Percentiles rank a stretch among this genome's conserved stretches.
Conservation (phyloP, 1,140 invertebrate species). For the Ceratina australensis region DNA sequence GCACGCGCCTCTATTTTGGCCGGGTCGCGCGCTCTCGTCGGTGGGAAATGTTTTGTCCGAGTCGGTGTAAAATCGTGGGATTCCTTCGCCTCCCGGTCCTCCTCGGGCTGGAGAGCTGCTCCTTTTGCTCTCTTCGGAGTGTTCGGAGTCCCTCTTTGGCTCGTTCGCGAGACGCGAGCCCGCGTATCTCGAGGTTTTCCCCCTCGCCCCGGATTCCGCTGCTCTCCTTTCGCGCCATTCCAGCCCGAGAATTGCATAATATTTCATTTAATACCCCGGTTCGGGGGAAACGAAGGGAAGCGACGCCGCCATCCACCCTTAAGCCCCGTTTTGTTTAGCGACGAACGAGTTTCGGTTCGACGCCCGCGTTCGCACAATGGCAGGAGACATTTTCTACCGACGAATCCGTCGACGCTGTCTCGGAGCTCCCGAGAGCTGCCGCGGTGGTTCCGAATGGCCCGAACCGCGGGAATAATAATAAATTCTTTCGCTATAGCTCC, state of each 20-base stretch:
- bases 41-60: constrained; percentile 52
- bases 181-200: neutral
- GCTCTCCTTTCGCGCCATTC: neutral
- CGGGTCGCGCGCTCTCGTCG: constrained; percentile 3
- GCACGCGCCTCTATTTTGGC: constrained; percentile 59
- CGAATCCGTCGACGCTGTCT: neutral
- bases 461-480: constrained; percentile 13
- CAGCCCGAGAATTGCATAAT: constrained; percentile 46
- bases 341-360: neutral
- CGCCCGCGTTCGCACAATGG: neutral
- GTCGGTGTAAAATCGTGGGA: constrained; percentile 54
- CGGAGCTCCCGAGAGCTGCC: neutral
- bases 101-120: constrained; percentile 22
- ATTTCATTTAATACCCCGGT: neutral
- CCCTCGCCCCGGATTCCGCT: neutral
- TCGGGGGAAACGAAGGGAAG: neutral
- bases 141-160: constrained; percentile 44
- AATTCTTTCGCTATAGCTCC: constrained; percentile 8
- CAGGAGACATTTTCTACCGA: neutral
- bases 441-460: too few species aligned
- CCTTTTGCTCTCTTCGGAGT: constrained; percentile 20
- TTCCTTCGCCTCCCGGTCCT: constrained; percentile 36
- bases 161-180: constrained; percentile 3
- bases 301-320: neutral
- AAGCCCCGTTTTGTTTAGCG: neutral